A percentile compares a stretch with the other conserved stretches of the same genome.
Conservation (phyloP, 2,888 invertebrate species). For the Physocephala rufipes region DNA sequence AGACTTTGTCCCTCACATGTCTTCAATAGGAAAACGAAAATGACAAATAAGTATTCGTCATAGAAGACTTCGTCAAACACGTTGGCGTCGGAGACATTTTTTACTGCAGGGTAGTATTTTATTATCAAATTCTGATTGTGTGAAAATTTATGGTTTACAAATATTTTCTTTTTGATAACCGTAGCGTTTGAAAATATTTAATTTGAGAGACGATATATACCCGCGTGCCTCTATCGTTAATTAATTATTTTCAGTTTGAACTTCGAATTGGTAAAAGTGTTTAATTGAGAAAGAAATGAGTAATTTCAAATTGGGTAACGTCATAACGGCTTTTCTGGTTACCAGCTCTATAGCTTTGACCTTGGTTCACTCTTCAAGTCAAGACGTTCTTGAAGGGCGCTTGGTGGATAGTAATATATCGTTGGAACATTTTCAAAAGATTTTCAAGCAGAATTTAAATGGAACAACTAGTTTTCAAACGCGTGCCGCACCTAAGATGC, state of each 20-base stretch:
- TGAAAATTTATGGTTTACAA: background rate
- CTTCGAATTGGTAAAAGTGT: constrained; percentile 1
- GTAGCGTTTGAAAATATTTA: background rate
- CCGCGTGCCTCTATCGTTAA: background rate
- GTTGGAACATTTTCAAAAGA: constrained; percentile 54
- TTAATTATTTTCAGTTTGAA: background rate
- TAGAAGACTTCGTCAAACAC: too few relatives aligned
- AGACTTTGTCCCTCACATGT: too few relatives aligned
- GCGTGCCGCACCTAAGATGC: constrained; percentile 53
- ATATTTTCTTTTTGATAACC: background rate
- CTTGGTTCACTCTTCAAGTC: background rate
- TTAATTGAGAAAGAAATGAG: constrained; percentile 34
- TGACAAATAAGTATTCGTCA: too few relatives aligned
- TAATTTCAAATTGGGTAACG: constrained; percentile 25
- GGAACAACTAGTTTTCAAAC: too few relatives aligned
- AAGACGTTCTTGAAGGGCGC: constrained; percentile 43
- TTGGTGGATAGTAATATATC: background rate
- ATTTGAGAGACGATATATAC: background rate
- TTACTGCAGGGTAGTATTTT: too few relatives aligned
- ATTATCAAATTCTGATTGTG: background rate
- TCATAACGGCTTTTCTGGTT: constrained; percentile 20
- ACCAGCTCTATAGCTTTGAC: background rate
- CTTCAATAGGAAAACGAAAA: too few relatives aligned
- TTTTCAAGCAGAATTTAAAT: constrained; percentile 53
- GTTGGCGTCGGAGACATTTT: too few relatives aligned